These are phyloP conservation scores for Dichetophora obliterata DNA, from an alignment of 2,888 invertebrate genomes.

Conservation along the genomic window DNA sequence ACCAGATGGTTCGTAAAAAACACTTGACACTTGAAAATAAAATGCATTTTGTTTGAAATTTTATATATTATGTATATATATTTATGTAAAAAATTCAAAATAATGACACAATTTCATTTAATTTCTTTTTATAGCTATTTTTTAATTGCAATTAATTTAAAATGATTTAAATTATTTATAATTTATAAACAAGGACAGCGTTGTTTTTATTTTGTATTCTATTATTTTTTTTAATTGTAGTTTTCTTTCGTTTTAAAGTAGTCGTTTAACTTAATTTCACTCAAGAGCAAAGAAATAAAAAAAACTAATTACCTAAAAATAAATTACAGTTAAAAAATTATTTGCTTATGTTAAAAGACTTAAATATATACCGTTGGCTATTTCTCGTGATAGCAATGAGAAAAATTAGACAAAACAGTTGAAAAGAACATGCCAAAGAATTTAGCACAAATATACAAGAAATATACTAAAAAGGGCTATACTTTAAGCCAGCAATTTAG, in stretches of 20 bases:
- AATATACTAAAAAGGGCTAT: too few species aligned
- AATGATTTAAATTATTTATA: constrained; percentile 6
- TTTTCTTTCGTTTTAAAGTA: constrained; percentile 7
- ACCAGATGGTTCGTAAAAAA: too few species aligned
- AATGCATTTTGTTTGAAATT: constrained; percentile 70
- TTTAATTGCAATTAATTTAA: constrained; percentile 22
- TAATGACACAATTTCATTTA: constrained; percentile 57
- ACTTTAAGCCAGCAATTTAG: constrained; percentile 1
- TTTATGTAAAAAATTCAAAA: constrained; percentile 61
- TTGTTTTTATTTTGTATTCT: constrained; percentile 40
- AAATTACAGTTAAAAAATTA: too few species aligned
- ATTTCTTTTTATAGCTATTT: constrained; percentile 39
- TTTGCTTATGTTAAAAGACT: background rate
- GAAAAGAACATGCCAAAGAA: background rate
- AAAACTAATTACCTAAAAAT: constrained; percentile 21
- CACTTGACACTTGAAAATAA: background rate
- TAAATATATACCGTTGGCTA: background rate
- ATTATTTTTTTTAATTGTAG: background rate
- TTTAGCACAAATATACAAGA: background rate
- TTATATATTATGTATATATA: constrained; percentile 45
- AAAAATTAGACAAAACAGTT: background rate
- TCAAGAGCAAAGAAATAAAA: constrained; percentile 18
- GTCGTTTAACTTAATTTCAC: constrained; percentile 30
- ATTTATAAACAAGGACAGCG: constrained; percentile 33
- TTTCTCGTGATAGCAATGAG: too few species aligned